Evolutionary conservation across 2,113 vertebrate species (phyloP).

Genomic region (Xenopus tropicalis): DNA sequence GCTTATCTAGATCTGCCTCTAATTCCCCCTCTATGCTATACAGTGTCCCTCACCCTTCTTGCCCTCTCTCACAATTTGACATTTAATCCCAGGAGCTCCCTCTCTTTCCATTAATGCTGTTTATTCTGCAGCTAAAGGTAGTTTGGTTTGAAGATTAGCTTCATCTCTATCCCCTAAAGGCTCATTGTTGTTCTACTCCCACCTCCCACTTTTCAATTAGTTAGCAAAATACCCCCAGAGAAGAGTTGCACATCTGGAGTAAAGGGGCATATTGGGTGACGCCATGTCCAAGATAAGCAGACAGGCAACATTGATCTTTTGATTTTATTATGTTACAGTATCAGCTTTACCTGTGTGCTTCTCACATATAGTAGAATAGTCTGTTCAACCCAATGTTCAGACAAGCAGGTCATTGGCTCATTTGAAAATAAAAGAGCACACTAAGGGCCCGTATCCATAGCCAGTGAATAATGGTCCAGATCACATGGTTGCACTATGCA

Average conservation of each 20-base stretch:
- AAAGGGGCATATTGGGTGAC: no score
- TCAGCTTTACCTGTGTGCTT: no score
- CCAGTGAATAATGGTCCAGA: no score
- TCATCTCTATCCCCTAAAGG: slow-evolving; percentile 10
- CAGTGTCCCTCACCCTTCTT: background rate
- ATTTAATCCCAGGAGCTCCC: slow-evolving; percentile 19
- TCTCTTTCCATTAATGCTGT: slow-evolving; percentile 33
- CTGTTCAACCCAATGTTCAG: no score
- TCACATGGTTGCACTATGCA: no score
- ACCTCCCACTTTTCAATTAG: slow-evolving; percentile 27
- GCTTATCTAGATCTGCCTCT: slow-evolving; percentile 15
- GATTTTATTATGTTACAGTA: no score
- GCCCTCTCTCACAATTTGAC: slow-evolving; percentile 9
- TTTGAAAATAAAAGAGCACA: no score
- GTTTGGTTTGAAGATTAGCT: slow-evolving; percentile 40
- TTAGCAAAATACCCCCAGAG: slow-evolving; percentile 6
- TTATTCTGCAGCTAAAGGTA: slow-evolving; percentile 32
- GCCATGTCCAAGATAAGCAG: no score
- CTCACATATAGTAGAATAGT: no score
- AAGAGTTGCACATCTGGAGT: slow-evolving; percentile 1
- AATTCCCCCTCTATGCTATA: slow-evolving; percentile 1
- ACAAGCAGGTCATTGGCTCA: no score
- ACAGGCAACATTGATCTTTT: no score
- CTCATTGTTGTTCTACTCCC: slow-evolving; percentile 7
- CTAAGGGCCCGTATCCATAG: no score